Evolutionary conservation across 2,113 vertebrate species (phyloP).

Genomic region (Eupsittula cactorum): DNA sequence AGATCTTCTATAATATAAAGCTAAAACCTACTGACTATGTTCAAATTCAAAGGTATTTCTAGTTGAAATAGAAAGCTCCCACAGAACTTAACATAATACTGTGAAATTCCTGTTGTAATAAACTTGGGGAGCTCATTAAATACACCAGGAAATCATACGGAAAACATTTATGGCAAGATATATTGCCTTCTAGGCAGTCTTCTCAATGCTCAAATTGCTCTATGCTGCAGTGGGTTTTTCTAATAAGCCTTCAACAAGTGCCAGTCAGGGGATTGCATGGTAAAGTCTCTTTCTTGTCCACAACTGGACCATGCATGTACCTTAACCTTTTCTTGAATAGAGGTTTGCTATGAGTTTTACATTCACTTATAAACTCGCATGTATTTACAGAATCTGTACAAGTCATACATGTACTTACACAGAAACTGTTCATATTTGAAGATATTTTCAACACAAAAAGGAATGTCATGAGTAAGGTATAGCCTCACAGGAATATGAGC

Average conservation of each 20-base stretch:
- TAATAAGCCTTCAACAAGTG: neutral
- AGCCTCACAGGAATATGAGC: neutral
- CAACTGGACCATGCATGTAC: neutral
- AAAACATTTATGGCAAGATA: neutral
- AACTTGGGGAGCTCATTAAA: slow-evolving; percentile 13
- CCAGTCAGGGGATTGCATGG: neutral
- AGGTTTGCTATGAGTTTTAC: neutral
- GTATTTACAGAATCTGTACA: neutral
- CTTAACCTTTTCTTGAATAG: neutral
- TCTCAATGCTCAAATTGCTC: neutral
- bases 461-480: neutral
- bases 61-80: neutral
- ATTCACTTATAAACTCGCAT: rapidly evolving
- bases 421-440: neutral
- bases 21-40: neutral
- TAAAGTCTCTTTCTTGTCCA: neutral
- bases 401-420: neutral
- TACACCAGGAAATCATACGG: neutral
- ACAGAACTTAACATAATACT: neutral
- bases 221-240: neutral
- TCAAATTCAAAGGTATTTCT: neutral
- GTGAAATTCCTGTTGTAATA: neutral
- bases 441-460: neutral
- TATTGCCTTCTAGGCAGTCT: neutral
- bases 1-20: neutral